Base-by-base conservation (phyloP, 2,888 invertebrate species). In the Rhamphomyia laevipes region DNA sequence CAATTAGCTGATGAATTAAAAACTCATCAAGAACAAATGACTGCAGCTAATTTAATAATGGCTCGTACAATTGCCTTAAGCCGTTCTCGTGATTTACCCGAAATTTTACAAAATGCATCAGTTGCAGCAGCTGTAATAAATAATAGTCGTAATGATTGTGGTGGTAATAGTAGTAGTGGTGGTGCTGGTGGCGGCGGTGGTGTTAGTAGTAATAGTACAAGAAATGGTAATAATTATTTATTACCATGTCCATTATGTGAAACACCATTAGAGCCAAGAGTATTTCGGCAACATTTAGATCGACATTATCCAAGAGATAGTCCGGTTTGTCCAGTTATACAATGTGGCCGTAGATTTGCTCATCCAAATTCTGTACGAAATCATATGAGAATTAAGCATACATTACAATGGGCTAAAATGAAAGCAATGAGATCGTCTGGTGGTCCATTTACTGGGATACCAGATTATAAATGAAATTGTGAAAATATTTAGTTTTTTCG, bases 301-400 rank as follows among this genome's bases (percentile, higher is more conserved):
- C 78, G 83, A 58, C 87, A 88, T 73, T 87, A 88, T 74, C 88
- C 88, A 53, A 80, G 86, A 61, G 88, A 87, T 73, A 85, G 85
- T 66, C 84, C 84, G 56, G 77, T 80, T 56, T 89, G 87, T 72
- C 88, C 88, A 38, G 87, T 87, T 48, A 72, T 78, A 51, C 74
- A 79, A 56, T 88, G 87, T 70, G 81, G 82, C 48, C 78, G 84
- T 55, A 76, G 76, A 58, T 88, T 87, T 70, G 79, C 84, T 53
- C 87, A 88, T 71, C 88, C 88, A 54, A 88, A 88, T 73, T 87
- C 87, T 51, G 88, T 88, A 58, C 78, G 87, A 61, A 88, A 88
- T 74, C 87, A 88, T 72, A 87, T 88, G 87, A 76, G 88, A 59
- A 77, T 84, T 63, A 88, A 88, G 70, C 88, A 88, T 71, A 79